These are phyloP conservation scores for Prunella himalayana DNA, from an alignment of 2,113 vertebrate species.

Conservation along the genomic window DNA sequence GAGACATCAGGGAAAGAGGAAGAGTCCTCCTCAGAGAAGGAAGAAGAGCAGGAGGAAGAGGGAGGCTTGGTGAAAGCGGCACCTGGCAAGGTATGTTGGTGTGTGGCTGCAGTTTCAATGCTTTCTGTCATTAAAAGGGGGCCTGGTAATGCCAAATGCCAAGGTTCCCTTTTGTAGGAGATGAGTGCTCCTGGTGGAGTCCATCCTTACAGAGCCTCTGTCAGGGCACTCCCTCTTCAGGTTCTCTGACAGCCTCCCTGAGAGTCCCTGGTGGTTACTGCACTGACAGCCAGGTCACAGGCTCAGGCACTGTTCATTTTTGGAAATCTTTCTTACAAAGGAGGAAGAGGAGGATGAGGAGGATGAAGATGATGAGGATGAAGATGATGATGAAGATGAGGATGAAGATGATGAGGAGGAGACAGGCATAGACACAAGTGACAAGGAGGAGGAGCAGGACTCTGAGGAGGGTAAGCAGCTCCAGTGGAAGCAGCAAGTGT, in stretches of 20 bases:
- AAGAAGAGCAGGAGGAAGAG: slow-evolving; percentile 79
- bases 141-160: neutral
- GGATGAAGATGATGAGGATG: slow-evolving; percentile 20
- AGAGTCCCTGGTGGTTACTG: neutral
- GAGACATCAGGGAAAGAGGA: slow-evolving; percentile 85
- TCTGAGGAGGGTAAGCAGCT: slow-evolving; percentile 84
- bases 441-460: slow-evolving; percentile 81
- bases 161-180: neutral
- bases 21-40: slow-evolving; percentile 83
- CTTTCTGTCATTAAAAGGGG: neutral
- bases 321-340: slow-evolving; percentile 42
- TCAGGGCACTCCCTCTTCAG: neutral
- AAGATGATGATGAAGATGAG: slow-evolving; percentile 34
- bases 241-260: neutral
- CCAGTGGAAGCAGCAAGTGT: neutral
- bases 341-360: slow-evolving; percentile 60
- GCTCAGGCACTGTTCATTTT: neutral
- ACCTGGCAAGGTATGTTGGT: slow-evolving; percentile 74
- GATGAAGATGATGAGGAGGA: slow-evolving; percentile 60
- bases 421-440: slow-evolving; percentile 75
- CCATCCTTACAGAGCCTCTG: neutral
- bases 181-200: neutral
- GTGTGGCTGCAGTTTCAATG: neutral
- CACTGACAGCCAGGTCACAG: neutral
- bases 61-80: slow-evolving; percentile 67